Evolutionary conservation across 2,113 vertebrate genomes (phyloP).

Genomic region (Lepus europaeus): DNA sequence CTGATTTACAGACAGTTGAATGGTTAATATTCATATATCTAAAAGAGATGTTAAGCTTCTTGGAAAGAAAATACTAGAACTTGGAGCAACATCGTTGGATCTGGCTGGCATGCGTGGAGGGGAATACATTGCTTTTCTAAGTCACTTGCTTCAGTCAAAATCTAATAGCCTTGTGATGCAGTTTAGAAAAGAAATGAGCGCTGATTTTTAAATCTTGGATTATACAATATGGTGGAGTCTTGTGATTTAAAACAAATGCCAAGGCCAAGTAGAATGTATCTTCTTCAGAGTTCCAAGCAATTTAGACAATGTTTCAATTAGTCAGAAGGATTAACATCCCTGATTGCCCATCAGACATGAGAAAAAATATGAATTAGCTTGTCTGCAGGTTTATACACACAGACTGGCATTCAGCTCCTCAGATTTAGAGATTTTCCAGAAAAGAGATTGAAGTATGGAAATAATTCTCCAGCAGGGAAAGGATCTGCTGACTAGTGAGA

Average conservation of each 20-base stretch:
- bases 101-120: background rate
- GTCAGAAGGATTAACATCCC: conserved; percentile 51
- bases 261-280: conserved; percentile 49
- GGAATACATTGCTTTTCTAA: background rate
- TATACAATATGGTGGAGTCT: conserved; percentile 23
- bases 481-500: background rate
- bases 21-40: background rate
- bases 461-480: background rate
- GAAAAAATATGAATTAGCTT: conserved; percentile 5
- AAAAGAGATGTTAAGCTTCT: background rate
- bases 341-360: conserved; percentile 54
- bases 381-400: background rate
- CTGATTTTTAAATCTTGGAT: conserved; percentile 47
- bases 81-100: background rate
- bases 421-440: conserved; percentile 46
- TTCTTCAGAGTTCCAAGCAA: conserved; percentile 45
- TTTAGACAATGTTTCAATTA: conserved; percentile 72
- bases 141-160: background rate
- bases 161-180: conserved; percentile 34
- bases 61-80: background rate
- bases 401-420: background rate
- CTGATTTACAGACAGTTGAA: conserved; percentile 30
- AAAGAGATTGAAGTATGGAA: background rate
- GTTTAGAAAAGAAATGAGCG: conserved; percentile 43
- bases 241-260: conserved; percentile 62